phyloP scores from a whole-genome alignment of 2,888 invertebrate species.

The Polietes domitor region DNA sequence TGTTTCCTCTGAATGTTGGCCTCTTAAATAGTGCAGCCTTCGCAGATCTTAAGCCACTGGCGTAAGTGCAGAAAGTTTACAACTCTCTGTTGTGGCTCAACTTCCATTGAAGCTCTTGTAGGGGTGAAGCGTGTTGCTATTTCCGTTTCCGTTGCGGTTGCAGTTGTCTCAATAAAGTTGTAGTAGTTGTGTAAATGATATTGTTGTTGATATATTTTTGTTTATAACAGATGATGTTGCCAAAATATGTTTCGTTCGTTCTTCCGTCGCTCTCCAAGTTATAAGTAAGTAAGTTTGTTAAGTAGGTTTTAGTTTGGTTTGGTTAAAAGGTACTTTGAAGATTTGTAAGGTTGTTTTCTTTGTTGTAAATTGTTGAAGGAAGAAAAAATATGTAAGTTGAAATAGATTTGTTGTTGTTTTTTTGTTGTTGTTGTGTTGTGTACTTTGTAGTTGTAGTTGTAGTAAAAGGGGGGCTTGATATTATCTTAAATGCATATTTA shows the following conservation, averaged over 20 bases:
- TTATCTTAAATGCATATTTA: conserved; percentile 68
- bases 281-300: background rate
- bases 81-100: background rate
- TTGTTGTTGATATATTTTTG: conserved; percentile 17
- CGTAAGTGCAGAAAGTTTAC: background rate
- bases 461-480: conserved; percentile 64
- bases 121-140: background rate
- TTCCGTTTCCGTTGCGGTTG: background rate
- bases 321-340: conserved; percentile 24
- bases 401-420: conserved; percentile 28
- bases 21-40: too few relatives aligned
- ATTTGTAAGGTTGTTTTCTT: conserved; percentile 34
- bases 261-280: background rate
- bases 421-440: conserved; percentile 20
- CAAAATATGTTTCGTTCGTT: background rate
- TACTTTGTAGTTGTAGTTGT: conserved; percentile 46
- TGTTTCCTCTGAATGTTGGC: too few relatives aligned
- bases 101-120: conserved; percentile 9
- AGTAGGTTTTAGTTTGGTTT: background rate
- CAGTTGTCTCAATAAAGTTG: background rate
- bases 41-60: background rate
- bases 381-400: conserved; percentile 21
- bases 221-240: conserved; percentile 11
- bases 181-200: conserved; percentile 24
- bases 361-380: conserved; percentile 29